phyloP scores from a whole-genome alignment of 2,113 vertebrate genomes.

The Xerus inauris region DNA sequence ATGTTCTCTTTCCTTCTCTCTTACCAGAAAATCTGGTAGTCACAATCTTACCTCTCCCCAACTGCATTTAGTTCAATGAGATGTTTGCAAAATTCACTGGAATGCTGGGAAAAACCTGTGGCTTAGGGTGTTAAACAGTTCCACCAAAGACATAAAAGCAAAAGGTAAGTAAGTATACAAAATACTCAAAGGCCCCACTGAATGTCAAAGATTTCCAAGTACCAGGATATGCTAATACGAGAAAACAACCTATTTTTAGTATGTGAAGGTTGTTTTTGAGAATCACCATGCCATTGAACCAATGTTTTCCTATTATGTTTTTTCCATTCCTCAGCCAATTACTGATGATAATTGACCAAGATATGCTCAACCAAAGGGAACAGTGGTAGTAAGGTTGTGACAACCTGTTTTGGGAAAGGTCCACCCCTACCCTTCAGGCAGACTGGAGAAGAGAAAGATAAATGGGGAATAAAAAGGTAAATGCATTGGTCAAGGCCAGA shows the following conservation, averaged over 20 bases:
- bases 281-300: background rate
- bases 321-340: background rate
- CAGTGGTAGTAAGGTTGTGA: background rate
- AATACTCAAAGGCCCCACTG: background rate
- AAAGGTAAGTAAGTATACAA: background rate
- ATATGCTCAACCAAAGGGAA: background rate
- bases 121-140: background rate
- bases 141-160: background rate
- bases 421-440: background rate
- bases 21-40: background rate
- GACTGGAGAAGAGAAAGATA: constrained; percentile 71
- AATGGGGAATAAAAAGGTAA: constrained; percentile 76
- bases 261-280: constrained; percentile 51
- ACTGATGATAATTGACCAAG: background rate
- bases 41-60: background rate
- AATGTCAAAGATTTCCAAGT: constrained; percentile 20
- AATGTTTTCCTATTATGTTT: background rate
- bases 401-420: background rate
- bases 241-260: constrained; percentile 65
- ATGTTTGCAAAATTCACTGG: background rate
- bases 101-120: background rate
- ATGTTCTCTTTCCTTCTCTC: background rate
- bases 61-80: background rate
- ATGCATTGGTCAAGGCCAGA: constrained; percentile 6
- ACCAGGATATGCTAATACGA: background rate